A percentile compares a stretch with the other conserved stretches of the same genome.
Conservation (phyloP, 2,113 vertebrate species). For the Hippocampus abdominalis region DNA sequence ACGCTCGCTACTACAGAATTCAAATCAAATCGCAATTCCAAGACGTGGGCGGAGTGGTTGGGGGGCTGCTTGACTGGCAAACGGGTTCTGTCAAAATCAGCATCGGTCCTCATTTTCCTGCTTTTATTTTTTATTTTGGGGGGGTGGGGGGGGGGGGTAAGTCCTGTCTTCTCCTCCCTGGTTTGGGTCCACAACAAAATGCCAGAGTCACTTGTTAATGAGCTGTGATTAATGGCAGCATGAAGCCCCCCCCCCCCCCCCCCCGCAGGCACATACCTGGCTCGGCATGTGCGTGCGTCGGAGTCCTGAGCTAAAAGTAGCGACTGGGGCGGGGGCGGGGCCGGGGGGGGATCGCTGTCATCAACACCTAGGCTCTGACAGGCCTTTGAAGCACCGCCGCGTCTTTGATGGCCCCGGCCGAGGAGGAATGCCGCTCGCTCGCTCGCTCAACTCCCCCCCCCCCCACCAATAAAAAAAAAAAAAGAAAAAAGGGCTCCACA, state of each 20-base stretch:
- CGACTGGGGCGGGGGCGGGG: slow-evolving; percentile 35
- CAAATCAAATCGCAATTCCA: too few species aligned
- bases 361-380: slow-evolving; percentile 70
- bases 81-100: too few species aligned
- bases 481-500: slow-evolving; percentile 69
- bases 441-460: neutral
- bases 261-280: neutral
- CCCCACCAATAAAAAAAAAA: neutral
- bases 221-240: neutral
- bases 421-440: slow-evolving; percentile 60
- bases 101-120: too few species aligned
- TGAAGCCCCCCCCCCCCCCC: neutral
- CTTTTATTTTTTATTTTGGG: too few species aligned
- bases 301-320: slow-evolving; percentile 65
- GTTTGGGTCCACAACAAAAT: neutral
- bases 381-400: slow-evolving; percentile 68
- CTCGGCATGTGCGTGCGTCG: neutral
- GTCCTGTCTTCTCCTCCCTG: neutral
- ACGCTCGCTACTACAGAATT: too few species aligned
- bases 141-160: too few species aligned
- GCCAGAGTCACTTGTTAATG: neutral
- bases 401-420: slow-evolving; percentile 67
- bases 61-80: too few species aligned
- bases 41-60: too few species aligned
- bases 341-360: slow-evolving; percentile 68